Conservation (phyloP, 92 coral and sea anemone genomes). For the Montipora capitata region DNA sequence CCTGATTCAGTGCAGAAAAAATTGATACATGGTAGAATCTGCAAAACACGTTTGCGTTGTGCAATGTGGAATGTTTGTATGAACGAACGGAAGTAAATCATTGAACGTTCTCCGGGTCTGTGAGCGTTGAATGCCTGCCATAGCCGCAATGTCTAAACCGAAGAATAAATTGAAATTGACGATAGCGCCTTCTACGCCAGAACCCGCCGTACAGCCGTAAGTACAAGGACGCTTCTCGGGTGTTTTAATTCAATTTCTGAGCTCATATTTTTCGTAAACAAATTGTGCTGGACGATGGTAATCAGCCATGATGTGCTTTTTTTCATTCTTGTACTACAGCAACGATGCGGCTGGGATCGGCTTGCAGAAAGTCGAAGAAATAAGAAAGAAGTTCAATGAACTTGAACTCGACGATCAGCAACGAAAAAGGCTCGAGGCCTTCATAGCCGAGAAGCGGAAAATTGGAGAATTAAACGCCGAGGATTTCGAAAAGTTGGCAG, state of each 20-base stretch:
- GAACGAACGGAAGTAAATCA: constrained; percentile 35
- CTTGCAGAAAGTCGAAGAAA: constrained; percentile 86
- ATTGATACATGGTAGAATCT: constrained; percentile 48
- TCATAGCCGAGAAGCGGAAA: constrained; percentile 95
- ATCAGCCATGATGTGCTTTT: neutral
- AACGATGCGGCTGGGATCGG: constrained; percentile 83
- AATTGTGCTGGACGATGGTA: neutral
- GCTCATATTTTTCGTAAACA: neutral
- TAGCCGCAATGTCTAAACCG: constrained; percentile 46
- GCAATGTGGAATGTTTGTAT: constrained; percentile 52
- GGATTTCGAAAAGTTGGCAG: constrained; percentile 95
- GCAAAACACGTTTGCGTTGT: constrained; percentile 42
- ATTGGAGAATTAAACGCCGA: constrained; percentile 90
- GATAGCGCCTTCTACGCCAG: constrained; percentile 67
- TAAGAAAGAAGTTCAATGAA: constrained; percentile 91
- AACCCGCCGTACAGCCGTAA: constrained; percentile 71
- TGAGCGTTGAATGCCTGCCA: constrained; percentile 22
- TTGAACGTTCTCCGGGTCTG: constrained; percentile 11
- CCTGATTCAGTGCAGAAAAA: constrained; percentile 27
- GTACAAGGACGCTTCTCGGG: constrained; percentile 39
- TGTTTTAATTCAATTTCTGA: constrained; percentile 24
- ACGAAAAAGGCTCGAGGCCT: constrained; percentile 90
- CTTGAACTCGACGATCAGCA: constrained; percentile 88
- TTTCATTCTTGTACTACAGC: constrained; percentile 61
- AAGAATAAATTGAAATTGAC: constrained; percentile 77